These are phyloP conservation scores for Sinopyrophorus schimmeli DNA, from an alignment of 2,888 invertebrate species.

Conservation along the genomic window DNA sequence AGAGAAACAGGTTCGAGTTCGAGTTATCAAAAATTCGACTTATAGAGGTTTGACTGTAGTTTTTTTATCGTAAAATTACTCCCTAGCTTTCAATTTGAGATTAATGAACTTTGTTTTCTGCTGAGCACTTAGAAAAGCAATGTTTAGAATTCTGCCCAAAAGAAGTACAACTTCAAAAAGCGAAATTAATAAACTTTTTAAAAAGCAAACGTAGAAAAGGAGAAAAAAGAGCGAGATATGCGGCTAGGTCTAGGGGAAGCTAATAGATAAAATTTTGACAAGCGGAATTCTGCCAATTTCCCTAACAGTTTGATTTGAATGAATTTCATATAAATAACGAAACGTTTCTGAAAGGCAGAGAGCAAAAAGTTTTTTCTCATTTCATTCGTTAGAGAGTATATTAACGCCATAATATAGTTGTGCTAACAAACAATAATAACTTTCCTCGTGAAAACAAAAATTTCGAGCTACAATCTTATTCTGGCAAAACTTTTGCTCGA, in stretches of 20 bases:
- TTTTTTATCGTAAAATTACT: no score
- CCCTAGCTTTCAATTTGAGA: no score
- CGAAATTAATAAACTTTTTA: no score
- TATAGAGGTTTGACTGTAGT: no score
- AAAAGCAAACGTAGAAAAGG: no score
- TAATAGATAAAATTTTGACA: constrained; percentile 14
- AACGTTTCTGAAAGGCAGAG: constrained; percentile 4
- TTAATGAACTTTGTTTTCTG: no score
- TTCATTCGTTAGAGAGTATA: constrained; percentile 6
- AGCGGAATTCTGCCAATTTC: constrained; percentile 17
- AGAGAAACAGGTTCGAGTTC: no score
- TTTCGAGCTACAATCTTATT: neutral
- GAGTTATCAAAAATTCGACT: no score
- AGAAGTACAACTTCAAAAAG: no score
- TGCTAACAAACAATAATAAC: constrained; percentile 7
- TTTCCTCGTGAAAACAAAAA: constrained; percentile 10
- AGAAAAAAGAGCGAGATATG: no score
- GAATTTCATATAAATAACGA: constrained; percentile 14
- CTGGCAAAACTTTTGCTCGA: neutral
- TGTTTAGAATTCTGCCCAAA: no score
- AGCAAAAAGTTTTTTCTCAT: constrained; percentile 10
- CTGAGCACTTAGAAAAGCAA: no score
- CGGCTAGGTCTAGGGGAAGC: constrained; percentile 9
- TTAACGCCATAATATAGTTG: constrained; percentile 2
- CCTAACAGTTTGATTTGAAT: constrained; percentile 18